These are phyloP conservation scores for Salmo trutta DNA, from an alignment of 2,797 vertebrate species.

Conservation along the genomic window DNA sequence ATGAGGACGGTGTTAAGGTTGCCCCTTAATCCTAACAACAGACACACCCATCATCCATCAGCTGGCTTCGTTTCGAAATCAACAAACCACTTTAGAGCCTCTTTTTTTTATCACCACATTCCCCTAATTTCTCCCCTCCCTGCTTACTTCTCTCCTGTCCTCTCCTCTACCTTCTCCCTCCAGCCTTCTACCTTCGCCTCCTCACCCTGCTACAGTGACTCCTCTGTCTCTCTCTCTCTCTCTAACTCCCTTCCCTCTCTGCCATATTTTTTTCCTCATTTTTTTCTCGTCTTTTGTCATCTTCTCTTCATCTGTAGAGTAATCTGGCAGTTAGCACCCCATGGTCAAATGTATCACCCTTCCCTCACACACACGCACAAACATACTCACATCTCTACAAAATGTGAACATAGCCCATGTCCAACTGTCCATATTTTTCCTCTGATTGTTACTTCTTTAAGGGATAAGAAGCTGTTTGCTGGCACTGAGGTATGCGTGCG, in stretches of 20 bases:
- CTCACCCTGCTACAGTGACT: conserved; percentile 23
- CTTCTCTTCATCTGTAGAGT: neutral
- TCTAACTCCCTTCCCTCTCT: neutral
- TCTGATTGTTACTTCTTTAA: neutral
- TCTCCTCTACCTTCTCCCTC: neutral
- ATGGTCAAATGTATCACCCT: conserved; percentile 3
- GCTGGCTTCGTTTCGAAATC: neutral
- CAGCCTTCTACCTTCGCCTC: neutral
- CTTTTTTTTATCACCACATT: neutral
- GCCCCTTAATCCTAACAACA: neutral
- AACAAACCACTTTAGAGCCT: conserved; percentile 32
- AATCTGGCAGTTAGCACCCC: neutral
- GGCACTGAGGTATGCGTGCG: conserved; percentile 24
- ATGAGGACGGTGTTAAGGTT: neutral
- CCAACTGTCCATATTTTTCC: neutral
- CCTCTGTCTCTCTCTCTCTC: conserved; percentile 5
- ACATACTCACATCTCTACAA: neutral
- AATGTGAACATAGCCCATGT: neutral
- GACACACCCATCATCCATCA: neutral
- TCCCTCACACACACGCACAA: conserved; percentile 8
- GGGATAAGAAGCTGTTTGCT: conserved; percentile 32
- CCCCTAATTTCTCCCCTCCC: neutral
- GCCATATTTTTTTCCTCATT: neutral
- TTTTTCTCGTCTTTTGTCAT: neutral
- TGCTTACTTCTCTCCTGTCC: neutral